Evolutionary conservation across 2,113 vertebrate species (phyloP), one percentile per base, ranked within the genome.

Genomic region (Danionella cerebrum): DNA sequence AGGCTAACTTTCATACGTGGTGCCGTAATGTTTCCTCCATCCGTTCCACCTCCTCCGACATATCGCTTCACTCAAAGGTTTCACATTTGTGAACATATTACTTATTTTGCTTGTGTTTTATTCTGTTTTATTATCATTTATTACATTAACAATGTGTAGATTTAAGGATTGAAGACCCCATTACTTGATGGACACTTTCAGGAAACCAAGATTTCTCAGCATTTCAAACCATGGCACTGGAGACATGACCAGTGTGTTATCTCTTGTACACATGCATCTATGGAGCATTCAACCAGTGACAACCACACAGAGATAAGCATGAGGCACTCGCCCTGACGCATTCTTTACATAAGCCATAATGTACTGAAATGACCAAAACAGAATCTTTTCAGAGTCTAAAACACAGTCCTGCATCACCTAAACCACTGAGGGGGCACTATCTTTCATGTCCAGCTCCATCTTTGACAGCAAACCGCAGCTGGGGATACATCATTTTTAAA

Each of bases 391-490:
- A 13, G 27, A 5, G 6, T 13, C 5, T 13, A 33, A 47, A 33
- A 62, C 51, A 45, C 59, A 48, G 59, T 50, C 44, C 58, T 19
- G 45, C 27, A 51, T 39, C n/a, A 51, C 24, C 44, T 31, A 31
- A 14, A 48, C 59, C 66, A 38, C 53, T 48, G 13, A n/a, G 16
- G 29, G 58, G 44, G 42, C 42, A 3, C 18, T 22, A 33, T 31
- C 44, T 48, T 12, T 50, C 60, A 48, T 64, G 60, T 47, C 41
- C 31, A 58, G 66, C 66, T 8, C 19, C 42, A 39, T 22, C 53
- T 59, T 27, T 59, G 42, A 69, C 66, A 69, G 54, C 33, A 18
- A 58, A 50, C 57, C 19, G 51, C 67, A 60, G 33, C 54, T 68
- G 53, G 52, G 59, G 39, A 47, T 33, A 57, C 25, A 45, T 2